Percentiles rank a stretch among this genome's conserved stretches.
Evolutionary conservation across 1,140 invertebrate genomes (phyloP).

Genomic region (Sitobion miscanthi): DNA sequence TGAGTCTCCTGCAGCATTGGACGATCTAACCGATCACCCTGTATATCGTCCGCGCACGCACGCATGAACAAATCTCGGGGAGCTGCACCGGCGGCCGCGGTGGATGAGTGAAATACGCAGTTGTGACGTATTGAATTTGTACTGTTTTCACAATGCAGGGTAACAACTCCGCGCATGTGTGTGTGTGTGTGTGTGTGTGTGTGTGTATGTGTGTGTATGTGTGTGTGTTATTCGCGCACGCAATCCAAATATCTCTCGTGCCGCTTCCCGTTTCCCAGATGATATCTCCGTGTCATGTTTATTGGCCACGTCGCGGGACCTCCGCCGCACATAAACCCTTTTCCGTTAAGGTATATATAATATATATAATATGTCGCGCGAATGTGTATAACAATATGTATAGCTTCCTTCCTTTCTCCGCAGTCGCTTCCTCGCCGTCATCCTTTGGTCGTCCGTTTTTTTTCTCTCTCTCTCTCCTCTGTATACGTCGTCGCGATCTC

Average conservation of each 20-base stretch:
- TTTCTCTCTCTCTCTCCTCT: neutral
- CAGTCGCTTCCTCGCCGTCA: neutral
- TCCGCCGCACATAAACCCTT: conserved; percentile 39
- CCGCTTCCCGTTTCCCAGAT: conserved; percentile 46
- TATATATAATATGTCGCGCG: too few species aligned
- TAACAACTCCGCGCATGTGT: conserved; percentile 3
- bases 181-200: neutral
- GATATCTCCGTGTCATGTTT: conserved; percentile 50
- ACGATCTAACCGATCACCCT: neutral
- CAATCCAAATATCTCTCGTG: conserved; percentile 49
- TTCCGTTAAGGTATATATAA: neutral
- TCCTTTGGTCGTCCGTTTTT: neutral
- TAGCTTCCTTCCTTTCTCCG: neutral
- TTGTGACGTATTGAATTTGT: conserved; percentile 44
- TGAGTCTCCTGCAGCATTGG: too few species aligned
- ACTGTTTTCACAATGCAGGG: conserved; percentile 17
- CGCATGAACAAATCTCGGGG: neutral
- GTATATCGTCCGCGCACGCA: neutral
- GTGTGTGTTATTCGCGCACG: neutral
- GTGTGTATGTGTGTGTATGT: neutral
- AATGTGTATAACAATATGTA: neutral
- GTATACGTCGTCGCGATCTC: neutral
- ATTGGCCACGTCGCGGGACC: conserved; percentile 44
- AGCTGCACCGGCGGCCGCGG: neutral
- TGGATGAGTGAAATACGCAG: conserved; percentile 5